Evolutionary conservation across 2,888 invertebrate species (phyloP), one percentile per base, ranked within the genome.

Genomic region (Tenthredo scrophulariae): DNA sequence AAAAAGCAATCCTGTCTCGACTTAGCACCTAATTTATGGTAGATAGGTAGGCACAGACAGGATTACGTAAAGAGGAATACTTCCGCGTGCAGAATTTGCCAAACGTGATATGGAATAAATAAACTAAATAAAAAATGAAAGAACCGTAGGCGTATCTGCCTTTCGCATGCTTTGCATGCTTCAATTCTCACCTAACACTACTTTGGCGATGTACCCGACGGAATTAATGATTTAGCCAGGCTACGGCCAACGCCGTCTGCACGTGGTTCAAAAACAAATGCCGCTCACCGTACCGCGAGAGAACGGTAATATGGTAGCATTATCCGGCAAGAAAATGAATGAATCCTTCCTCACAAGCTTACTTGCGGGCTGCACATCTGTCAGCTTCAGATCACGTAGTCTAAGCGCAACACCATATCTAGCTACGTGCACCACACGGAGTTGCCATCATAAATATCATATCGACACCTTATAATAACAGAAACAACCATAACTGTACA

Each of bases 181-280:
- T 83, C 50, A 18, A 83, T 83, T 83, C 67, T 83, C 83, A 46
- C 83, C 83, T 83, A 83, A 83, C 67, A 70, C 67, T 65, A 83
- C 67, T 83, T 70, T 43, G 67, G 43, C 67, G 67, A 83, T 70
- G 67, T 67, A 70, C 70, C 50, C 67, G 18, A 67, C 46, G 83
- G 83, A 37, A 83, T 83, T 83, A 67, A 67, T 83, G 43, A 65
- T 67, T 83, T 67, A 7, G 67, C 83, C 13, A 62, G 22, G 54
- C 62, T 40, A 58, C 43, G 62, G 80, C 33, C 18, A 26, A 15
- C 62, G 65, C 33, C 62, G 37, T 80, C 62, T 83, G 83, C 43
- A 83, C 83, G 83, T 83, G 83, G 83, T 46, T 83, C 67, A 83
- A 83, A 83, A 83, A 83, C 83, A 67, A 83, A 83, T 83, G 65